A percentile compares a stretch with the other conserved stretches of the same genome.
Conservation (phyloP, 2,113 vertebrate genomes). For the Xenopus borealis region DNA sequence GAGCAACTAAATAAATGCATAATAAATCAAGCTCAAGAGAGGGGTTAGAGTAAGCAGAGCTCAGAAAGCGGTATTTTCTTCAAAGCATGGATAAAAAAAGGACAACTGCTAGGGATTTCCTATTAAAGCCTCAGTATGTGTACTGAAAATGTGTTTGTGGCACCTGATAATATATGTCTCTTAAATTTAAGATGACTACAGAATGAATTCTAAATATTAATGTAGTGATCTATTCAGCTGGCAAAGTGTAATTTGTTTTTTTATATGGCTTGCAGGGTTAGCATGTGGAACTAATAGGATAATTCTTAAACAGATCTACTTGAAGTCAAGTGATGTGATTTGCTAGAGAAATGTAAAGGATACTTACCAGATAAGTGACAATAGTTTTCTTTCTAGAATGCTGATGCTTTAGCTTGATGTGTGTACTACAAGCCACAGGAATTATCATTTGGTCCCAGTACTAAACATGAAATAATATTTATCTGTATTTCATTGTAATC, state of each 20-base stretch:
- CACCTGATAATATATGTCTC: conserved; percentile 13
- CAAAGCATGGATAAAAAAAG: neutral
- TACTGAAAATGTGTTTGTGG: neutral
- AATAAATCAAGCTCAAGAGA: conserved; percentile 7
- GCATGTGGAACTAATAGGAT: conserved; percentile 64
- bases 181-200: conserved; percentile 61
- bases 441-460: conserved; percentile 48
- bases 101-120: neutral
- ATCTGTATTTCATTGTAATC: too few species aligned
- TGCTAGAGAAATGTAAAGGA: conserved; percentile 59
- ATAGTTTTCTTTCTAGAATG: conserved; percentile 59
- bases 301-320: conserved; percentile 64
- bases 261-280: conserved; percentile 59
- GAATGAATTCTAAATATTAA: conserved; percentile 67
- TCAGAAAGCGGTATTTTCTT: neutral
- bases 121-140: neutral
- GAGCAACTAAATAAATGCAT: neutral
- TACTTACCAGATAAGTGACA: conserved; percentile 60
- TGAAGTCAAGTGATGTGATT: conserved; percentile 67
- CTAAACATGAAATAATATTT: neutral
- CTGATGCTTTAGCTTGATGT: conserved; percentile 44
- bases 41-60: neutral
- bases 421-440: conserved; percentile 46
- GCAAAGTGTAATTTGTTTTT: conserved; percentile 69
- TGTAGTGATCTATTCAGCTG: conserved; percentile 64